phyloP scores from a whole-genome alignment of 2,113 vertebrate species.

The Vombatus ursinus region DNA sequence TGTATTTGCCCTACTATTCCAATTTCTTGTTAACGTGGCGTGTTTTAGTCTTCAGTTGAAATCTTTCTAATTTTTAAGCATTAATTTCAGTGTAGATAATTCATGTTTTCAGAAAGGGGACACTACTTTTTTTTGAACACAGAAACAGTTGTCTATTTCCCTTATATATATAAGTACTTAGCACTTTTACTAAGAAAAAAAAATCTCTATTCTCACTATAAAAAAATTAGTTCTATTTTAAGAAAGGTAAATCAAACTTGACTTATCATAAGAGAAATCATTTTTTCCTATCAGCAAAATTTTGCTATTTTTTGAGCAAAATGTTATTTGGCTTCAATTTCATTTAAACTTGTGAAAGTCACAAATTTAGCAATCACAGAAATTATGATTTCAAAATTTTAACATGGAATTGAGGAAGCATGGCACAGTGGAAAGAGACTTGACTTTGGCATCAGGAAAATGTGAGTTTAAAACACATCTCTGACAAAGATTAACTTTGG shows the following conservation, averaged over 20 bases:
- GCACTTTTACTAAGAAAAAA: constrained; percentile 44
- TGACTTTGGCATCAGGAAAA: neutral
- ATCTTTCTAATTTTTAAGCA: constrained; percentile 63
- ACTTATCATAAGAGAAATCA: neutral
- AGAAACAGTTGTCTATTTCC: constrained; percentile 60
- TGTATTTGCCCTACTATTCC: constrained; percentile 14
- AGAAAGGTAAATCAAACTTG: neutral
- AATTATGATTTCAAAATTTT: neutral
- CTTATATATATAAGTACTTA: constrained; percentile 76
- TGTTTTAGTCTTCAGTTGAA: constrained; percentile 74
- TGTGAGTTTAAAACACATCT: neutral
- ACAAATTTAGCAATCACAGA: no score
- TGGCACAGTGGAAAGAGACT: neutral
- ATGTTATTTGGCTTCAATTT: neutral
- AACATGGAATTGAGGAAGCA: neutral
- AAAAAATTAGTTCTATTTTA: constrained; percentile 64
- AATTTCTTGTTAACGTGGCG: constrained; percentile 64
- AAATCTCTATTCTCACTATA: constrained; percentile 48
- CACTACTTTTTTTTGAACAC: constrained; percentile 52
- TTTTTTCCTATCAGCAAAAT: neutral
- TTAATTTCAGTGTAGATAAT: constrained; percentile 77
- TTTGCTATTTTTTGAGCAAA: neutral
- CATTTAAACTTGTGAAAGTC: neutral
- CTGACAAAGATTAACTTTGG: no score
- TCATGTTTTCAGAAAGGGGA: constrained; percentile 68